Conservation (phyloP, 2,888 invertebrate species). For the Junonia oenone region DNA sequence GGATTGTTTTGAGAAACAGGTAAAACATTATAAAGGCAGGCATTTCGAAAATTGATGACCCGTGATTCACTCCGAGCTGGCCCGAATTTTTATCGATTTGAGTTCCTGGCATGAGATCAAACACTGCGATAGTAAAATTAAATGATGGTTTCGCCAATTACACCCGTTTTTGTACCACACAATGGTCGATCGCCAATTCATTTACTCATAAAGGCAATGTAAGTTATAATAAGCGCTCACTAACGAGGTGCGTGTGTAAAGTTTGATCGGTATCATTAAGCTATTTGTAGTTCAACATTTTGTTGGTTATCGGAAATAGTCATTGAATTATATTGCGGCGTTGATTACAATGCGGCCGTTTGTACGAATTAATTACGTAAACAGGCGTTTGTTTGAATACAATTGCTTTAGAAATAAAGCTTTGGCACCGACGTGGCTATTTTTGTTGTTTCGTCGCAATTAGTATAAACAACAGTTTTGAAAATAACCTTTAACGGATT, state of each 20-base stretch:
- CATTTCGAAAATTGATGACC: conserved; percentile 3
- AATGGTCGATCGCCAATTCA: background rate
- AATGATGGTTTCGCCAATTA: conserved; percentile 72
- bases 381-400: background rate
- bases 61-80: background rate
- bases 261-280: conserved; percentile 29
- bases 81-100: background rate
- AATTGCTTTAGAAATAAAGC: background rate
- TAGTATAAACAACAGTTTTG: too few relatives aligned
- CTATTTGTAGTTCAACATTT: conserved; percentile 25
- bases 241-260: conserved; percentile 27
- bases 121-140: conserved; percentile 71
- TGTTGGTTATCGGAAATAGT: conserved; percentile 15
- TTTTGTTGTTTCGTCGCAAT: background rate
- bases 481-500: too few relatives aligned
- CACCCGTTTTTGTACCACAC: conserved; percentile 20
- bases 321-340: conserved; percentile 23
- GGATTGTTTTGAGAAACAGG: background rate
- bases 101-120: conserved; percentile 63
- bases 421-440: background rate
- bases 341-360: conserved; percentile 27
- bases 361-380: conserved; percentile 28
- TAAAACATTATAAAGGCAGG: background rate
- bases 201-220: background rate
- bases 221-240: conserved; percentile 23